Evolutionary conservation across 92 coral and sea anemone genomes (phyloP), one percentile per base, ranked within the genome.

Genomic region (Hydrozoanthus gracilis): DNA sequence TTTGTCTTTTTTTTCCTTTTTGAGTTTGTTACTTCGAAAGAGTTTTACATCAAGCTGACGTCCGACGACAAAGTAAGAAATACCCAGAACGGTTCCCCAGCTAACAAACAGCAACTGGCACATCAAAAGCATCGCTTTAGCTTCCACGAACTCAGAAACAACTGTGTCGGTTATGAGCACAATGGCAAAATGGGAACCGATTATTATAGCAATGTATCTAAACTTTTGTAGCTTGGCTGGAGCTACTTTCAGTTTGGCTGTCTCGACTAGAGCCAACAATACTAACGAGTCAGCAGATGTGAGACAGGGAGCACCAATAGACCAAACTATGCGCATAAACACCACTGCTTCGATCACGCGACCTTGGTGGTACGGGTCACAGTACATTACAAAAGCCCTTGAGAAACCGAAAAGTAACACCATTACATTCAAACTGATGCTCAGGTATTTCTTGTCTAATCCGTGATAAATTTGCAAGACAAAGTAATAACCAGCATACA

Each of bases 281-380:
- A 91, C 87, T 86, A 91, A 8, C 6, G 87, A 91, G 77, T 93
- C 96, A n/a, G 96, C 91, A 1, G 96, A 90, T 1, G 94, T 91
- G 46, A 93, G 77, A 79, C 96, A 91, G 8, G 96, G 96, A n/a
- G 90, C 92, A 4, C 91, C 88, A 18, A 91, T 79, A 18, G 92
- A 89, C 96, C 96, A 93, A 46, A 93, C 46, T 5, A 93, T 70
- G 73, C 96, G 94, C 96, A 93, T 93, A 45, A 62, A 66, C 10
- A 86, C 46, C 5, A 87, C 83, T 45, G 93, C 87, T 8, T 89
- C 82, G 82, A 91, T 90, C 14, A 68, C 73, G 62, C 51, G 80
- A 74, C 96, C 96, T 87, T 93, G 96, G 72, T 93, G 96, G 49
- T 93, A 93, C 5, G 96, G 96, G 79, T 93, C 96, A 44, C 84